A percentile compares a stretch with the other conserved stretches of the same genome.
Conservation (phyloP, 2,888 invertebrate genomes). For the Phyllotreta cruciferae region DNA sequence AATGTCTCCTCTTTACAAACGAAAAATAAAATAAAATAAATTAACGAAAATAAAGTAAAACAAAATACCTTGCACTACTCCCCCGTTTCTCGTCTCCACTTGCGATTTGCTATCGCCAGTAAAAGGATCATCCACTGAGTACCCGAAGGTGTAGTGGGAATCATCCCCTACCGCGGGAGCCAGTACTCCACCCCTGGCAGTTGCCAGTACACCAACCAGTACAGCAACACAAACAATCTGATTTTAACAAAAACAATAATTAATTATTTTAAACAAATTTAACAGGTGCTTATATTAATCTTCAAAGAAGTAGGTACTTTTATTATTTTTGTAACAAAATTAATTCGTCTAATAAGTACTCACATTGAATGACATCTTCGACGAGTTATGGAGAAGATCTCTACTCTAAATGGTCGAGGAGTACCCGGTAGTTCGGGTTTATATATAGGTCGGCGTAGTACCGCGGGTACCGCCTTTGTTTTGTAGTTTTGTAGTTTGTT, state of each 20-base stretch:
- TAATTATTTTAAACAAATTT: too few species aligned
- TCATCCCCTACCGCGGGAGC: conserved; percentile 44
- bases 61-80: conserved; percentile 66
- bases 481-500: too few species aligned
- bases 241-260: background rate
- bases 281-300: too few species aligned
- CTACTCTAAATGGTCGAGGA: conserved; percentile 39
- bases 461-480: conserved; percentile 36
- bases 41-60: too few species aligned
- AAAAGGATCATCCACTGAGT: conserved; percentile 65
- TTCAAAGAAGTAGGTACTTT: too few species aligned
- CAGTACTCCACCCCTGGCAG: conserved; percentile 38
- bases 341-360: conserved; percentile 24
- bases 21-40: conserved; percentile 46
- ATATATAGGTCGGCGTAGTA: conserved; percentile 43
- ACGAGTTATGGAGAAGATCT: conserved; percentile 36
- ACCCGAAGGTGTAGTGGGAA: conserved; percentile 66
- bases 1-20: too few species aligned
- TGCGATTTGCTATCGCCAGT: conserved; percentile 67
- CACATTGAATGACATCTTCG: conserved; percentile 41
- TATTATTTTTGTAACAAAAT: too few species aligned
- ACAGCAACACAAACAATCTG: conserved; percentile 35
- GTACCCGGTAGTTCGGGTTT: conserved; percentile 43
- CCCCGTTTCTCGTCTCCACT: conserved; percentile 70
- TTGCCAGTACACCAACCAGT: conserved; percentile 43